Percentiles rank a stretch among this genome's conserved stretches.
Conservation (phyloP, 2,888 invertebrate genomes). For the Lymantria dispar region DNA sequence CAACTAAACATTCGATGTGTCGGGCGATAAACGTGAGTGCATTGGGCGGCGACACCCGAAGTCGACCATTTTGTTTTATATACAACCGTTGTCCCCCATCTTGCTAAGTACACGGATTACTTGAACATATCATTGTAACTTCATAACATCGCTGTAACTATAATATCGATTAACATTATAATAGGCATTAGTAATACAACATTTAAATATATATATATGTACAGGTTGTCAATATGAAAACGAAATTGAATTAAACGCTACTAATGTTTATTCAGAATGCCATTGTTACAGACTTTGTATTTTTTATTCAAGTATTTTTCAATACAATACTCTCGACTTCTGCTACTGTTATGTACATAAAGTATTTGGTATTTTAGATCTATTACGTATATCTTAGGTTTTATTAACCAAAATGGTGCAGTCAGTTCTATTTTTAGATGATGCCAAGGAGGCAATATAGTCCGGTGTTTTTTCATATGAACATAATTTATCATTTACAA, state of each 20-base stretch:
- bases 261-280: too few relatives aligned
- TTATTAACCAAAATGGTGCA: slow-evolving; percentile 2
- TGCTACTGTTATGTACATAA: background rate
- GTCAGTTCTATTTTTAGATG: background rate
- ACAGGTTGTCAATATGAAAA: background rate
- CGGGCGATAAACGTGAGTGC: slow-evolving; percentile 69
- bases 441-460: background rate
- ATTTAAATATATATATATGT: background rate
- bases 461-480: background rate
- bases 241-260: too few relatives aligned
- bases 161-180: too few relatives aligned
- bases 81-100: slow-evolving; percentile 36
- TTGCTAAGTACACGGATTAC: background rate
- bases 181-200: too few relatives aligned
- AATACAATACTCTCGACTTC: background rate
- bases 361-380: too few relatives aligned
- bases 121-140: background rate
- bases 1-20: slow-evolving; percentile 52
- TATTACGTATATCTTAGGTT: too few relatives aligned
- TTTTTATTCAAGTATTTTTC: background rate
- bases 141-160: background rate
- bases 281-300: background rate
- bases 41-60: slow-evolving; percentile 69
- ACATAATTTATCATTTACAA: background rate
- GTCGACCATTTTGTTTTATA: slow-evolving; percentile 61